These are phyloP conservation scores for Amblyjoppa fuscipennis DNA, from an alignment of 2,888 invertebrate genomes.

Conservation along the genomic window DNA sequence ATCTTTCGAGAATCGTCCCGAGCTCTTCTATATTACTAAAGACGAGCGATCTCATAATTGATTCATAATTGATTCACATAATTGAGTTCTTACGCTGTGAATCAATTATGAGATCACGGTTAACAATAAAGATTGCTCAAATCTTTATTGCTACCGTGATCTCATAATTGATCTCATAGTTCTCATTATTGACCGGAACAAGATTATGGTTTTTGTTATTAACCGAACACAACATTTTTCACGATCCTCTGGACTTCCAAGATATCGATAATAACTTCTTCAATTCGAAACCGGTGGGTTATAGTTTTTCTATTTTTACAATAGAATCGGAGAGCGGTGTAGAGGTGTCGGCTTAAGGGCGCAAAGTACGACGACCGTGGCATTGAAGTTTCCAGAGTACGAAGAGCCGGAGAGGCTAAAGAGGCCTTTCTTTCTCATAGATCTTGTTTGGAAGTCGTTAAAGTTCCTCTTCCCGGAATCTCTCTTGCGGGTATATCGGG, in stretches of 20 bases:
- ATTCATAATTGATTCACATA: no score
- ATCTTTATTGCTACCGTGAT: no score
- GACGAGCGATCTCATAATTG: no score
- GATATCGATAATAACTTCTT: background rate
- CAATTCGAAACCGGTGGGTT: background rate
- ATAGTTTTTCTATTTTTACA: background rate
- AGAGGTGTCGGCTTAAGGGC: background rate
- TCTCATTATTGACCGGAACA: no score
- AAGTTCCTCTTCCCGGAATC: slow-evolving; percentile 84
- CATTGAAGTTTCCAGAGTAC: slow-evolving; percentile 35
- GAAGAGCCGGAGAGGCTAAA: slow-evolving; percentile 20
- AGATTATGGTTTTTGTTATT: no score
- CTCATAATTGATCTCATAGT: no score
- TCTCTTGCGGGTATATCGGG: slow-evolving; percentile 78
- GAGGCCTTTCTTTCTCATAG: slow-evolving; percentile 77
- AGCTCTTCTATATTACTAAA: no score
- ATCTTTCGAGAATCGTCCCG: no score
- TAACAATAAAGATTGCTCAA: no score
- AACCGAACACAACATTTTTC: background rate
- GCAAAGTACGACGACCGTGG: background rate
- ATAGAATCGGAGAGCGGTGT: background rate
- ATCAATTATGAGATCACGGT: no score
- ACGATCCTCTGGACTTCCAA: background rate
- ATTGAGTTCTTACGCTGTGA: no score
- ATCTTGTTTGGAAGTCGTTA: slow-evolving; percentile 84